Evolutionary conservation across 1,140 invertebrate species (phyloP), one percentile per base, ranked within the genome.

Genomic region (Stenopsyche tienmushanensis): DNA sequence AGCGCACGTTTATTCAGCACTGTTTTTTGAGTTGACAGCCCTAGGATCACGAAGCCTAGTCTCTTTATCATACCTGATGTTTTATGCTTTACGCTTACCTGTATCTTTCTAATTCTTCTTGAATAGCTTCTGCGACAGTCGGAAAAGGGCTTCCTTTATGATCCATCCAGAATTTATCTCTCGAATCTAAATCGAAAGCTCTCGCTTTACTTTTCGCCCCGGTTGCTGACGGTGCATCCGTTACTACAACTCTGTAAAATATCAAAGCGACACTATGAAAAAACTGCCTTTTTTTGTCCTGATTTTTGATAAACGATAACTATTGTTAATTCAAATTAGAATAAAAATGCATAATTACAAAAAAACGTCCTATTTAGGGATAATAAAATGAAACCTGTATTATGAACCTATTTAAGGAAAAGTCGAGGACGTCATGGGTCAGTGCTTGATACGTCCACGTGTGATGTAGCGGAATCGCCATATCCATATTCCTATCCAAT

Each of bases 371-470:
- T 39, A n/a, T 39, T 8, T 10, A 47, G 7, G 44, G 17, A 13
- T 47, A 47, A 18, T 9, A 47, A 10, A 7, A 9, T 47, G 17
- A 50, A 3, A 20, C 15, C 17, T 15, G 23, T 3, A 20, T 18
- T 13, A 42, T 13, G 24, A 55, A 81, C 80, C 80, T 79, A 78
- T 99, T 99, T 47, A 98, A 79, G 18, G 92, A 87, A 57, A 98
- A 82, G 73, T 98, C 92, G 13, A 98, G 76, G 1, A 98, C 90
- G 84, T 99, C 97, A 78, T 99, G 96, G 25, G 93, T 89, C 55
- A 99, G 76, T 9, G 97, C 97, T 80, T 98, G 96, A 78, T 99
- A 99, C 0, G 96, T 99, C 98, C 98, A 99, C 2, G 97, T 98
- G 78, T 99, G 98, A 86, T 99, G 96, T 64, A 99, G 79, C 34